Base-by-base conservation (phyloP, 2,113 vertebrate genomes). In the Ammodytes marinus region DNA sequence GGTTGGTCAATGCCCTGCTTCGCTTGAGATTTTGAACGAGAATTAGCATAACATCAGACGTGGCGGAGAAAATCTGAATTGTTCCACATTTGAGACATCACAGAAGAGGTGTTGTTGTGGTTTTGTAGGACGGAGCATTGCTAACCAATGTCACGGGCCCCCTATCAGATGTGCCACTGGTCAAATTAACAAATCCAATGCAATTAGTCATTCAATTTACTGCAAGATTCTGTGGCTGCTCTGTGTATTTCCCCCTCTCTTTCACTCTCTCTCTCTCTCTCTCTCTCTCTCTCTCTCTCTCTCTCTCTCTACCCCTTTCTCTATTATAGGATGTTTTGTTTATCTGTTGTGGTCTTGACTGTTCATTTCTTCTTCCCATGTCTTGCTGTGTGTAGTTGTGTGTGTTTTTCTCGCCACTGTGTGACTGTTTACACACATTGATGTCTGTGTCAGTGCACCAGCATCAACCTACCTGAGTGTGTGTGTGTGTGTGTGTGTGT, bases 201-300 rank as follows among this genome's bases (percentile, higher is more conserved):
- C 86, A 91, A 93, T 93, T 93, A 93, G 85, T 86, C 80, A 83
- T 86, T 90, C 76, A 86, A 84, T 90, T 91, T 88, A 57, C 66
- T 81, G 82, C 72, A 53, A 68, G 80, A 79, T 85, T 83, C 83
- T 83, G 64, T 79, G 59, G 69, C 43, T 73, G 77, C 67, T 74
- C 49, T 68, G 71, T 78, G 59, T 67, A 8, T 60, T 12, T 35
- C 43, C 69, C 60, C 13, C 52, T 42, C 50, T 14, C 49, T 50
- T 43, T 6, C 58, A 50, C 17, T 27, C 27, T 27, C 27, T 27
- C 27, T 27, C 27, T 27, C 49, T 52, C 14, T 52, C 14, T 17
- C 50, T 35, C 60, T 15, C 42, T 79, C 69, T 52, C 40, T 50
- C 52, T 39, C 57, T 49, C 57, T 12, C 54, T 52, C 27, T 42